Base-by-base conservation (phyloP, 2,797 vertebrate genomes). In the Staurois parvus region DNA sequence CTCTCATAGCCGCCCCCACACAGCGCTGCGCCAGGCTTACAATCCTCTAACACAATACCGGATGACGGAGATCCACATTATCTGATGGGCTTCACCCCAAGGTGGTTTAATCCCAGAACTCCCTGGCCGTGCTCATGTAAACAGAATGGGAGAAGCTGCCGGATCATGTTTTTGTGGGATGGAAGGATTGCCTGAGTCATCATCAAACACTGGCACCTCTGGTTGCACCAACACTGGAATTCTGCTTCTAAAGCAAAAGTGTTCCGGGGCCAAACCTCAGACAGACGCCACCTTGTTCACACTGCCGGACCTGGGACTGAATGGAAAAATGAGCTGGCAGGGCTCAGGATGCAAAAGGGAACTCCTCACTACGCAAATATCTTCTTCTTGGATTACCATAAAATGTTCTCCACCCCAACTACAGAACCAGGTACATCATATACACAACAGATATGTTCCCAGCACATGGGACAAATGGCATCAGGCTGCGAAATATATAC, bases 91-190 rank as follows among this genome's bases (percentile, higher is more conserved):
- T 19, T 11, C 10, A n/a, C 15, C 19, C 21, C 29, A 24, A 19
- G 42, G 42, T 64, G 34, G 24, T 29, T 45, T 73, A 17, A 37
- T 12, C 45, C 15, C 30, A 19, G 10, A 45, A 7, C 30, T 30
- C 69, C 52, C 30, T 40, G 52, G 21, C 28, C 13, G 19, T 34
- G 28, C 30, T 21, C 72, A 52, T 64, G 37, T 73, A 72, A 69
- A 45, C n/a, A 48, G 30, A 74, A 83, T 6, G 73, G 26, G 19
- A 75, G 32, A 82, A 82, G 15, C 68, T 83, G 72, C 56, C 48
- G 26, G 59, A 83, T 68, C 66, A 75, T 83, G 80, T 82, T 83
- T 76, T 73, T 76, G 72, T 69, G 72, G 64, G n/a, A 68, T 69
- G 32, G 28, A 75, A 56, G 42, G 30, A 70, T 64, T 70, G 15